Conservation (phyloP, 2,888 invertebrate species). For the Macrophya annulata region DNA sequence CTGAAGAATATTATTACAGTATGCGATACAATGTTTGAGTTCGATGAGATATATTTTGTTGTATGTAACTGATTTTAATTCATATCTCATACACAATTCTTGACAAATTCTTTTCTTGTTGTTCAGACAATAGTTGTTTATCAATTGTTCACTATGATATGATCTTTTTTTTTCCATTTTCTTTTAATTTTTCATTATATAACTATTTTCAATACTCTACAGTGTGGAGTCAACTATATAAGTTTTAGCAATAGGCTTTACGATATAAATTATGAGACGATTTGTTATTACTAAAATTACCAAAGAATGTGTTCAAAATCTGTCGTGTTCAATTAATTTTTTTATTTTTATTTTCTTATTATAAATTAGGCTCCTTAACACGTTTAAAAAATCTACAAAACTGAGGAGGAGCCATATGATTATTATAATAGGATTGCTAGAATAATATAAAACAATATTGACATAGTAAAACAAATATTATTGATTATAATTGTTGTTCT, state of each 20-base stretch:
- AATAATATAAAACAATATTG: background rate
- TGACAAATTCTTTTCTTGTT: background rate
- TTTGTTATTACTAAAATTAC: background rate
- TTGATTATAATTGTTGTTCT: conserved; percentile 32
- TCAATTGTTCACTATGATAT: background rate
- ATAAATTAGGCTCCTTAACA: background rate
- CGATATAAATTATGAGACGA: background rate
- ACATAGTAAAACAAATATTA: conserved; percentile 6
- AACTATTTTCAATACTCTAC: background rate
- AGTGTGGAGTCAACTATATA: background rate
- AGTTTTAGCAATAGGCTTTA: background rate
- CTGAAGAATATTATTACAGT: background rate
- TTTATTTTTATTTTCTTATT: background rate
- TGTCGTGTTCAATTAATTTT: background rate
- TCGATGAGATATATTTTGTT: background rate
- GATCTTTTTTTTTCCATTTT: background rate
- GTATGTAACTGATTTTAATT: background rate
- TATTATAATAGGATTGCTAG: background rate
- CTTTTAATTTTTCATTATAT: background rate
- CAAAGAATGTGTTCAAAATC: background rate
- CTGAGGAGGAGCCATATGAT: background rate
- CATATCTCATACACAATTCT: background rate
- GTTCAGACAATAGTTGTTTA: background rate
- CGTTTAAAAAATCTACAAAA: background rate
- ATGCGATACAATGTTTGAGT: background rate